Evolutionary conservation across 2,888 invertebrate genomes (phyloP).

Genomic region (Ariolimax columbianus): DNA sequence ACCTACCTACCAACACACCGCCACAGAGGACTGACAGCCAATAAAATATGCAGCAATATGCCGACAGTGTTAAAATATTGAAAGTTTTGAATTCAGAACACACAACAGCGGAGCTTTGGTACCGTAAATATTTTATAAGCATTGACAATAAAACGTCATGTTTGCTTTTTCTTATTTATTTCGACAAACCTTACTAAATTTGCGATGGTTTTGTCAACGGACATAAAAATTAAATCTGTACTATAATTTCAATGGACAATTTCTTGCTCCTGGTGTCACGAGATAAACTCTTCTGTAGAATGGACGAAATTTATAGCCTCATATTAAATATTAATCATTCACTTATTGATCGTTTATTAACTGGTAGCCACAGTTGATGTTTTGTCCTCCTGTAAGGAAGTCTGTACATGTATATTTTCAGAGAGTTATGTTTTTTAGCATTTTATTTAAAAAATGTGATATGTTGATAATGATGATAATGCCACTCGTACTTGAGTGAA

Average conservation of each 20-base stretch:
- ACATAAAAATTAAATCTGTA: not conserved
- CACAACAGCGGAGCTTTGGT: constrained; percentile 10
- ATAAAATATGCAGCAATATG: constrained; percentile 41
- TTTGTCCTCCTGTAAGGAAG: no score
- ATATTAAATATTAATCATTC: no score
- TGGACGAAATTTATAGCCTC: no score
- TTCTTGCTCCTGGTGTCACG: not conserved
- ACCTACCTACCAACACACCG: not conserved
- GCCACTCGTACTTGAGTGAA: no score
- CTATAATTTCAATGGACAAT: not conserved
- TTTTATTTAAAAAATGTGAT: no score
- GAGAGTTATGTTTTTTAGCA: no score
- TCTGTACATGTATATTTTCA: no score
- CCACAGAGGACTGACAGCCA: constrained; percentile 7
- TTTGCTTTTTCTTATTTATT: not conserved
- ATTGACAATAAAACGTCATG: constrained; percentile 11
- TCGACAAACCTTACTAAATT: not conserved
- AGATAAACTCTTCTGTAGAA: no score
- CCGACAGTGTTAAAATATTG: constrained; percentile 31
- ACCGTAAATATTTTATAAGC: constrained; percentile 25
- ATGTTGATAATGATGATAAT: no score
- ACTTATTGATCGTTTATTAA: no score
- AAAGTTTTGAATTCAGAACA: constrained; percentile 43
- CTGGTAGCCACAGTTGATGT: no score
- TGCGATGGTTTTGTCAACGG: not conserved